Conservation (phyloP, 1,140 invertebrate species). For the Bathynomus jamesi region DNA sequence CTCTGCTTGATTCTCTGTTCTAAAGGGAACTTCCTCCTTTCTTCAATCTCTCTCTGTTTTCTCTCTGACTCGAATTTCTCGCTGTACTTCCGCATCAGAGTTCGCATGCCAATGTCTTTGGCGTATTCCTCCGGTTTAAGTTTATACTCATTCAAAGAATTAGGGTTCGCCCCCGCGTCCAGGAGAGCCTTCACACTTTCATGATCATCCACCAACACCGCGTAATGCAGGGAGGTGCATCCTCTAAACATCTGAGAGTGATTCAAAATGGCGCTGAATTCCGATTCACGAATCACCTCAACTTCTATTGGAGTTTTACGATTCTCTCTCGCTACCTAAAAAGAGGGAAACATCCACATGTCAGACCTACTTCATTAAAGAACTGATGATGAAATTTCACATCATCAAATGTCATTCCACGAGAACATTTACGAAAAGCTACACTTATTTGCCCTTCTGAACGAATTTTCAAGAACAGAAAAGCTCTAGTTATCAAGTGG, state of each 20-base stretch:
- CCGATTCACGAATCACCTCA: conserved; percentile 60
- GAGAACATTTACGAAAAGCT: too few species aligned
- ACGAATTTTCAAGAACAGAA: too few species aligned
- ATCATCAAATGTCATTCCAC: too few species aligned
- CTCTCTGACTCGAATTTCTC: conserved; percentile 49
- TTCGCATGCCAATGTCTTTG: conserved; percentile 51
- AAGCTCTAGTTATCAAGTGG: too few species aligned
- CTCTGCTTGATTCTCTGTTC: conserved; percentile 72
- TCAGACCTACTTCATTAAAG: too few species aligned
- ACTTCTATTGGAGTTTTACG: conserved; percentile 46
- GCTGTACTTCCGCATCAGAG: conserved; percentile 44
- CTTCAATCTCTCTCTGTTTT: conserved; percentile 61
- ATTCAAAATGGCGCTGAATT: conserved; percentile 68
- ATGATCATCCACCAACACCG: conserved; percentile 63
- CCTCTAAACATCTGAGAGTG: conserved; percentile 67
- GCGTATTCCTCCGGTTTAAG: conserved; percentile 70
- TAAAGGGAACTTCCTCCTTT: conserved; percentile 76
- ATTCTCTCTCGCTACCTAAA: conserved; percentile 27
- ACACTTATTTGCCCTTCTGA: too few species aligned
- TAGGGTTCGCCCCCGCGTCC: conserved; percentile 48
- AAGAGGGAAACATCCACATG: too few species aligned
- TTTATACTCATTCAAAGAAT: conserved; percentile 63
- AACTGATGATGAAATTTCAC: too few species aligned
- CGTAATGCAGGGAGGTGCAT: conserved; percentile 85
- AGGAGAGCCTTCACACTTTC: conserved; percentile 48